Percentiles rank a stretch among this genome's conserved stretches.
phyloP scores from a whole-genome alignment of 1,140 invertebrate species.

The Sminthurinus signatus region DNA sequence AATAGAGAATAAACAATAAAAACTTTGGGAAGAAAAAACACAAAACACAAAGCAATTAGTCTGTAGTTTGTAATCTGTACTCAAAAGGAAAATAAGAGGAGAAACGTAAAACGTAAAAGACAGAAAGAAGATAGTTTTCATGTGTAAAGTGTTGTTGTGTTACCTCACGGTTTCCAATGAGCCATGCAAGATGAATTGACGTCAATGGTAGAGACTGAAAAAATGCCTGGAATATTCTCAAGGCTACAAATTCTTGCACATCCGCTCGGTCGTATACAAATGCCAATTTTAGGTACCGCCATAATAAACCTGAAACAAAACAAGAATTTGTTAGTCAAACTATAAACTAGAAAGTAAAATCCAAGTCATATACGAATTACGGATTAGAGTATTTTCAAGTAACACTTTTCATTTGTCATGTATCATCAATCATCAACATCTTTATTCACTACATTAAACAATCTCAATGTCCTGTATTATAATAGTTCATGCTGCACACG shows the following conservation, averaged over 20 bases:
- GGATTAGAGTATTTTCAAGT: too few species aligned
- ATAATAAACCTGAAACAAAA: constrained; percentile 35
- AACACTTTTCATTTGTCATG: too few species aligned
- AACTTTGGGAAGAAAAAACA: too few species aligned
- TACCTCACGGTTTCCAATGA: constrained; percentile 30
- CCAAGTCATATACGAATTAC: too few species aligned
- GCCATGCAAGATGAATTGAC: constrained; percentile 39
- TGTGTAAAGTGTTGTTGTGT: background rate
- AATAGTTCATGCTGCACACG: too few species aligned
- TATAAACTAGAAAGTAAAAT: too few species aligned
- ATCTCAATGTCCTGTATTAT: too few species aligned
- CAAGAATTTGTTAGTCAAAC: constrained; percentile 4
- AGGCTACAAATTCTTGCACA: constrained; percentile 35
- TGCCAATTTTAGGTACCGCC: constrained; percentile 40
- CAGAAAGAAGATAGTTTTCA: background rate
- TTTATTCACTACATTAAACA: too few species aligned
- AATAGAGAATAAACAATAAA: constrained; percentile 8
- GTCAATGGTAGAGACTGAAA: constrained; percentile 38
- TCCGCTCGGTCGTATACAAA: constrained; percentile 40
- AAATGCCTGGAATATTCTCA: constrained; percentile 33
- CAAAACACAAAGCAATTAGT: background rate
- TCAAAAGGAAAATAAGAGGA: too few species aligned
- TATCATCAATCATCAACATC: too few species aligned
- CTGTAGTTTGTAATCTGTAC: too few species aligned
- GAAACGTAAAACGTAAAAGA: background rate